Evolutionary conservation across 1,140 invertebrate species (phyloP), one percentile per base, ranked within the genome.

Genomic region (Macrotrachela quadricornifera): DNA sequence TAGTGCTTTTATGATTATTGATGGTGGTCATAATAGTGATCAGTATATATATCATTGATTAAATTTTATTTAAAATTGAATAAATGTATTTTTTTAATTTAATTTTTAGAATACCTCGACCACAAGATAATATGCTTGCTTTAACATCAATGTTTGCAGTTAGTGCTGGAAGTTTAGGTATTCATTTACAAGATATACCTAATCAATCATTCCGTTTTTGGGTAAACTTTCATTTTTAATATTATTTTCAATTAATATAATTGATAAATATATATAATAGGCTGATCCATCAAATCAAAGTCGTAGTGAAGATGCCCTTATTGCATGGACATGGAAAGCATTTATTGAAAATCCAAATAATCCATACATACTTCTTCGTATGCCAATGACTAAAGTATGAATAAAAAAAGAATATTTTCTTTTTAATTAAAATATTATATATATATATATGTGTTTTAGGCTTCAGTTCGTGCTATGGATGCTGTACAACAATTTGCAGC

Each of bases 361-460:
- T 40, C 53, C 53, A 43, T 17, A 13, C 12, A 49, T 54, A 38
- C 37, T 54, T 13, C 17, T 63, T 13, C 52, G 60, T 36, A 57
- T 64, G 52, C 63, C 63, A 36, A 65, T 65, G 63, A 65, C 63
- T 0, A 65, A 65, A 58, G 63, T 62, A 43, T 57, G 58, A 41
- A 61, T 63, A 1, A 57, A 61, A 42, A 47, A 62, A 21, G 11
- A 47, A 4, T 4, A 6, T 47, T 47, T 3, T 16, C 46, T 30
- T 30, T 30, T 30, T 30, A 8, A 30, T 2, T 4, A 30, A 8
- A 30, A 30, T 30, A 30, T 30, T 30, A 2, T 2, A 4, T 8
- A 8, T 30, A 30, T 30, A n/a, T n/a, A n/a, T 21, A 46, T 12
- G n/a, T 40, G 46, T 39, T 9, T 15, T 39, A 42, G 18, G 21